Percentiles rank a stretch among this genome's conserved stretches.
Conservation (phyloP, 2,113 vertebrate species). For the Boleophthalmus pectinirostris region DNA sequence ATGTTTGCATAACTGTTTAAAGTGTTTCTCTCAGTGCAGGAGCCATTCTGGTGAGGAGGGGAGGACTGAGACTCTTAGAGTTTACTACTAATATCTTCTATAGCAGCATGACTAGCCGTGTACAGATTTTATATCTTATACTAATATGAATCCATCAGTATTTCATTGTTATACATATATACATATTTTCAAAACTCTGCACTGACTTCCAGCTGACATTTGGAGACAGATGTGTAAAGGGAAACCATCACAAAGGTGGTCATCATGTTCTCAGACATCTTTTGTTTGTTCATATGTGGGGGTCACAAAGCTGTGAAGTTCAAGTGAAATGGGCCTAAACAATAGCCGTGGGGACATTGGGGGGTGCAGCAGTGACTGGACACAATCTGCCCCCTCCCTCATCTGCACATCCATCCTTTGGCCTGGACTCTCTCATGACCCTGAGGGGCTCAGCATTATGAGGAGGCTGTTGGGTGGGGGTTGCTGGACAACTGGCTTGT, state of each 20-base stretch:
- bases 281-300: slow-evolving; percentile 12
- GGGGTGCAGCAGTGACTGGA: slow-evolving; percentile 39
- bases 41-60: slow-evolving; percentile 57
- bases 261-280: slow-evolving; percentile 6
- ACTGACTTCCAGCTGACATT: background rate
- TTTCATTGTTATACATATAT: background rate
- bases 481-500: slow-evolving; percentile 45
- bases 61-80: slow-evolving; percentile 36
- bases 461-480: slow-evolving; percentile 56
- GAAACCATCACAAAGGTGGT: slow-evolving; percentile 31
- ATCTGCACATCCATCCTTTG: slow-evolving; percentile 60
- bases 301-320: slow-evolving; percentile 66
- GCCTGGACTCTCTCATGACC: slow-evolving; percentile 73
- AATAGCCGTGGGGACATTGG: slow-evolving; percentile 47
- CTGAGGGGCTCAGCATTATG: slow-evolving; percentile 60
- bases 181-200: background rate
- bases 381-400: slow-evolving; percentile 46
- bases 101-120: background rate
- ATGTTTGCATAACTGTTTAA: slow-evolving; percentile 43
- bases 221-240: background rate
- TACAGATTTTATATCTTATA: background rate
- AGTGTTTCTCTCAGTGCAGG: slow-evolving; percentile 49
- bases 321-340: slow-evolving; percentile 59
- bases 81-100: slow-evolving; percentile 9
- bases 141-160: background rate